These are phyloP conservation scores for Nephrotoma guestfalica DNA, from an alignment of 2,888 invertebrate genomes.

Conservation along the genomic window DNA sequence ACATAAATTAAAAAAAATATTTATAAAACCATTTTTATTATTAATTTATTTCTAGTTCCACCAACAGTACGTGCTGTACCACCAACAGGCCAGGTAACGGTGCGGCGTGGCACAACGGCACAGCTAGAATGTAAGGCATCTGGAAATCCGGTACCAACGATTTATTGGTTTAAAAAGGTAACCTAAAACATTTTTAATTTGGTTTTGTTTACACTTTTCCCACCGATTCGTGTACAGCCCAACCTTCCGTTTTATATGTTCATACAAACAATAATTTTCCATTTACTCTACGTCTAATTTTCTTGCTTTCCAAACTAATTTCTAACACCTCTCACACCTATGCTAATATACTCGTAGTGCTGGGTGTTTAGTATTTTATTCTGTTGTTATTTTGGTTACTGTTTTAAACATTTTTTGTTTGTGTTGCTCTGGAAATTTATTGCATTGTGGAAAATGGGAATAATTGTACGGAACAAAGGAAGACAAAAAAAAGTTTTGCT, in stretches of 20 bases:
- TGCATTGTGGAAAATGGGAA: not conserved
- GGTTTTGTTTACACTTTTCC: not conserved
- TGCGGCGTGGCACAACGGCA: constrained; percentile 49
- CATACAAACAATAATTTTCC: not conserved
- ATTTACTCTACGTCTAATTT: not conserved
- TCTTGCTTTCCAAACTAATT: not conserved
- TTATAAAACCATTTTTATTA: not conserved
- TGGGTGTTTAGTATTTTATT: not conserved
- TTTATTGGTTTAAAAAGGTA: constrained; percentile 53
- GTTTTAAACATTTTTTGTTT: not conserved
- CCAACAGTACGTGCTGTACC: constrained; percentile 50
- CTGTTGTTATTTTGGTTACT: not conserved
- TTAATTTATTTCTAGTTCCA: constrained; percentile 35
- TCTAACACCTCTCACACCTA: not conserved
- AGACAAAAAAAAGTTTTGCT: not conserved
- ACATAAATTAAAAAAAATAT: not conserved
- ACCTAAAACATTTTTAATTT: not conserved
- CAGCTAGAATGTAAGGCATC: constrained; percentile 55
- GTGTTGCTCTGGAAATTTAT: not conserved
- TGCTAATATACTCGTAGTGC: not conserved
- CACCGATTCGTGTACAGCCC: not conserved
- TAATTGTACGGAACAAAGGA: not conserved
- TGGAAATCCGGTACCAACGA: constrained; percentile 58
- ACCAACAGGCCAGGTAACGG: constrained; percentile 50
- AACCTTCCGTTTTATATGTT: not conserved